Percentiles rank a stretch among this genome's conserved stretches.
These are phyloP conservation scores for Idaea aversata DNA, from an alignment of 2,888 invertebrate genomes.

Conservation along the genomic window DNA sequence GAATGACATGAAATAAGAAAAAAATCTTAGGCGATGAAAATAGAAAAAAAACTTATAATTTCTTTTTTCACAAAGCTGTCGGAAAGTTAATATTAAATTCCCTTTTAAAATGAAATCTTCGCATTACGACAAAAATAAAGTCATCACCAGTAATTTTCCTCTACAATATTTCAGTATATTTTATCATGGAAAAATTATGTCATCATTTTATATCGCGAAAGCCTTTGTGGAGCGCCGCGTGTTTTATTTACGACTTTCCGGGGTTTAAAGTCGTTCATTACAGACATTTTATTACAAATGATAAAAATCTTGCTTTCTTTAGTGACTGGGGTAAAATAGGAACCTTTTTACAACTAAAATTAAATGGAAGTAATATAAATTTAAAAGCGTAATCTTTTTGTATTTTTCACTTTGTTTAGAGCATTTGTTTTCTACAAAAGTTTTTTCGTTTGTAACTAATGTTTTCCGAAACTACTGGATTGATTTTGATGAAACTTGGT, in stretches of 20 bases:
- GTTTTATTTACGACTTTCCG: neutral
- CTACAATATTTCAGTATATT: slow-evolving; percentile 6
- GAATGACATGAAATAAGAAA: too few species aligned
- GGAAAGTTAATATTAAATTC: neutral
- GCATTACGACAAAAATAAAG: neutral
- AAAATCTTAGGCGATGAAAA: too few species aligned
- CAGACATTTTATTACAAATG: neutral
- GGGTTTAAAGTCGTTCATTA: neutral
- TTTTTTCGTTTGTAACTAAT: too few species aligned
- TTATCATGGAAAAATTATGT: neutral
- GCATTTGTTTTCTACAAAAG: too few species aligned
- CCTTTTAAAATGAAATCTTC: neutral
- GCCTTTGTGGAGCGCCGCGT: neutral
- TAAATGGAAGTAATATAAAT: neutral
- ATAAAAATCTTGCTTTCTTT: neutral
- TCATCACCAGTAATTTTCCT: slow-evolving; percentile 1
- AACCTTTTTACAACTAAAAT: neutral
- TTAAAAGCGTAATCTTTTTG: neutral
- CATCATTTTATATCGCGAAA: neutral
- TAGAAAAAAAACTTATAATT: too few species aligned
- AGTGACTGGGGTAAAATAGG: neutral
- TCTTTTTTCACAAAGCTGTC: too few species aligned
- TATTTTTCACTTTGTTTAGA: too few species aligned
- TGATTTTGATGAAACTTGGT: too few species aligned
- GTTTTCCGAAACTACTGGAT: too few species aligned